These are phyloP conservation scores for Andrena bucephala DNA, from an alignment of 2,888 invertebrate species.

Conservation along the genomic window DNA sequence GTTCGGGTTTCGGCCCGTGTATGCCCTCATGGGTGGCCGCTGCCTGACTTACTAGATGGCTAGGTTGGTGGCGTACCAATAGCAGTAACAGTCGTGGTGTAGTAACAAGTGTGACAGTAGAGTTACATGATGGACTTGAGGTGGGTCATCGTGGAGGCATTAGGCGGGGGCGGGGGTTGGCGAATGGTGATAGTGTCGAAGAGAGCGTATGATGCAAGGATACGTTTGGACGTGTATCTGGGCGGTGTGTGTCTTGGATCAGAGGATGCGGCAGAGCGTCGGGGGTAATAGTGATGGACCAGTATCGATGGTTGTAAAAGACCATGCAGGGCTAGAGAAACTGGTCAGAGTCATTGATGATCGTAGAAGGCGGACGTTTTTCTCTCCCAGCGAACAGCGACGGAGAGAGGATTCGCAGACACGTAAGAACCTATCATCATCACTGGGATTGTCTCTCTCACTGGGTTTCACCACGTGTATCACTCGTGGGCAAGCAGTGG, in stretches of 20 bases:
- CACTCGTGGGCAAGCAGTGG: constrained; percentile 74
- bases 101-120: constrained; percentile 66
- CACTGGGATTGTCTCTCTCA: constrained; percentile 70
- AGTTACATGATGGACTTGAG: constrained; percentile 11
- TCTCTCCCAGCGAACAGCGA: constrained; percentile 69
- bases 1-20: constrained; percentile 80
- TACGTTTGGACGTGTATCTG: background rate
- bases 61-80: constrained; percentile 78
- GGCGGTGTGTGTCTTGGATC: background rate
- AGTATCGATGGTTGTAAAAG: constrained; percentile 44
- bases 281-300: constrained; percentile 27
- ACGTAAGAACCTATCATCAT: constrained; percentile 70
- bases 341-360: constrained; percentile 69
- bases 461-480: constrained; percentile 75
- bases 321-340: constrained; percentile 56
- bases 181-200: background rate
- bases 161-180: background rate
- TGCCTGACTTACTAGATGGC: constrained; percentile 82
- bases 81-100: constrained; percentile 77
- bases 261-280: constrained; percentile 25
- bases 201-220: constrained; percentile 1
- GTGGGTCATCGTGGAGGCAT: constrained; percentile 14
- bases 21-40: constrained; percentile 82
- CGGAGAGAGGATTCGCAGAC: constrained; percentile 72
- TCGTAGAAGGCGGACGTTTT: constrained; percentile 64